Conservation (phyloP, 1,140 invertebrate species). For the Potamilus streckersoni region DNA sequence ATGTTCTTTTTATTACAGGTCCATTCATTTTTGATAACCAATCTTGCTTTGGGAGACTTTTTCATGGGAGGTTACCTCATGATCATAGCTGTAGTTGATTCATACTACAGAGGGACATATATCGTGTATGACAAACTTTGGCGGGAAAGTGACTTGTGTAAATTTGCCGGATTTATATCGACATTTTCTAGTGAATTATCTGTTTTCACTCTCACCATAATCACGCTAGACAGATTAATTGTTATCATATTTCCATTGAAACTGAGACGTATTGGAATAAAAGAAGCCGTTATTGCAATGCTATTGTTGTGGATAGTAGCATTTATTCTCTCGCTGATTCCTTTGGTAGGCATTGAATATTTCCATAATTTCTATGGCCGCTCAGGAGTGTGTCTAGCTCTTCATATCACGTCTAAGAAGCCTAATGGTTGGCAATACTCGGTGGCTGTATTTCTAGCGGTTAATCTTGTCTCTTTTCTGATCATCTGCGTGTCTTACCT, state of each 20-base stretch:
- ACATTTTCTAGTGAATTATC: slow-evolving; percentile 78
- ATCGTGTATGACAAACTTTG: slow-evolving; percentile 70
- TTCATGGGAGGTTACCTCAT: slow-evolving; percentile 73
- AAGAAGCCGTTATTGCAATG: slow-evolving; percentile 69
- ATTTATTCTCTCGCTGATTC: slow-evolving; percentile 67
- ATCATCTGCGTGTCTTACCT: slow-evolving; percentile 72
- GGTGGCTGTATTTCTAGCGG: slow-evolving; percentile 72
- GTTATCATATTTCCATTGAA: slow-evolving; percentile 73
- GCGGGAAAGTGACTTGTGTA: slow-evolving; percentile 71
- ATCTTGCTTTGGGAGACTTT: slow-evolving; percentile 74
- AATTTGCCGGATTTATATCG: slow-evolving; percentile 75
- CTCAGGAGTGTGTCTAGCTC: slow-evolving; percentile 73
- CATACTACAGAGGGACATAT: slow-evolving; percentile 71
- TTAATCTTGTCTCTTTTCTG: slow-evolving; percentile 71
- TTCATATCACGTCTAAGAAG: slow-evolving; percentile 73
- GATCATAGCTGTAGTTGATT: slow-evolving; percentile 72
- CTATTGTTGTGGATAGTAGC: slow-evolving; percentile 69
- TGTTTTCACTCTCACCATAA: slow-evolving; percentile 75
- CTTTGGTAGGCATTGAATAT: slow-evolving; percentile 68
- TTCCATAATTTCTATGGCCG: slow-evolving; percentile 73
- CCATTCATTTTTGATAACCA: slow-evolving; percentile 75
- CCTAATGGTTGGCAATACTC: slow-evolving; percentile 75
- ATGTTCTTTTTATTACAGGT: slow-evolving; percentile 61
- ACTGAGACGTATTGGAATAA: slow-evolving; percentile 65
- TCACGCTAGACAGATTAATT: slow-evolving; percentile 73